Conservation (phyloP, 1,140 invertebrate species). For the Agraylea sexmaculata region DNA sequence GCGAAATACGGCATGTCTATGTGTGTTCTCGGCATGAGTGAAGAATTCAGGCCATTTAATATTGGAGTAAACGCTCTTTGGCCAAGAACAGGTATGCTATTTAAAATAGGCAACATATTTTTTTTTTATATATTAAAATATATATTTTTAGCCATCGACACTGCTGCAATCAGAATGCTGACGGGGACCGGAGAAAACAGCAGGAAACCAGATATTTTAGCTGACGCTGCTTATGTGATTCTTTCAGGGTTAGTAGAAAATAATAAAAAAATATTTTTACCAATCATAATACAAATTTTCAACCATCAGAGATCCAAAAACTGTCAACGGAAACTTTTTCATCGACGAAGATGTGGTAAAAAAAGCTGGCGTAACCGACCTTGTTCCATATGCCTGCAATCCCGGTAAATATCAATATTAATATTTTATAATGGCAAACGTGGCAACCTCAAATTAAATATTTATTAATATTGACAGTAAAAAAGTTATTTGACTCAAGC, state of each 20-base stretch:
- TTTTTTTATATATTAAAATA: conserved; percentile 10
- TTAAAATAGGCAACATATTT: conserved; percentile 4
- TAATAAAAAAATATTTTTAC: background rate
- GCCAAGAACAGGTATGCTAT: conserved; percentile 71
- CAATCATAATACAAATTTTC: background rate
- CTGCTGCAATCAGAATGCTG: conserved; percentile 95
- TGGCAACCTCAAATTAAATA: no score
- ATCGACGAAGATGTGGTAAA: conserved; percentile 88
- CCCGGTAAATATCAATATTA: conserved; percentile 46
- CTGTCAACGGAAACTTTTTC: conserved; percentile 80
- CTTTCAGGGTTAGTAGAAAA: conserved; percentile 45
- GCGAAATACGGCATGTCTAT: conserved; percentile 99
- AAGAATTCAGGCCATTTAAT: conserved; percentile 72
- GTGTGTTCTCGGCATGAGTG: conserved; percentile 93
- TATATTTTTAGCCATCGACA: conserved; percentile 64
- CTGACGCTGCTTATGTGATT: conserved; percentile 89
- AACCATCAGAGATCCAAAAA: conserved; percentile 49
- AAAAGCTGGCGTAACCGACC: conserved; percentile 69
- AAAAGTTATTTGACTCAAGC: no score
- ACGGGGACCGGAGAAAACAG: conserved; percentile 54
- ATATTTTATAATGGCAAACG: background rate
- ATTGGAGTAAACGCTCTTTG: conserved; percentile 96
- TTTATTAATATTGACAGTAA: no score
- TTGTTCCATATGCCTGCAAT: conserved; percentile 76
- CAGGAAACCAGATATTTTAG: conserved; percentile 86